These are phyloP conservation scores for Saccopteryx leptura DNA, from an alignment of 2,113 vertebrate species.

Conservation along the genomic window DNA sequence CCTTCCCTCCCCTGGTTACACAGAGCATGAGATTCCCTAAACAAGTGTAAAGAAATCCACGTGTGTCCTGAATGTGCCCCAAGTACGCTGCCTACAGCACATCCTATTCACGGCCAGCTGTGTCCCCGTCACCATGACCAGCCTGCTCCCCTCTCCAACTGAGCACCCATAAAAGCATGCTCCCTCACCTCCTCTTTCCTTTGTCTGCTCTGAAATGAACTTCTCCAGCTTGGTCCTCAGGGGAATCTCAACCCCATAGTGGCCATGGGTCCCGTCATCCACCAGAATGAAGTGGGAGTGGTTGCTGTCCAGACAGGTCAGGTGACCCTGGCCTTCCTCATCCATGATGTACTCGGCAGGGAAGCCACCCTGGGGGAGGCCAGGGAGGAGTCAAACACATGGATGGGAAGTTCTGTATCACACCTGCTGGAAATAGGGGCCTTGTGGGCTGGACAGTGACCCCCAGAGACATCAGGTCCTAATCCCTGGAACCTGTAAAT, in stretches of 20 bases:
- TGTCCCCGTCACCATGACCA: accelerated
- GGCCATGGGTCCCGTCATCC: constrained; percentile 95
- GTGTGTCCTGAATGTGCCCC: accelerated
- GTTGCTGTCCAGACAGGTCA: constrained; percentile 96
- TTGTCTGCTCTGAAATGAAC: constrained; percentile 93
- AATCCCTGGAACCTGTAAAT: accelerated
- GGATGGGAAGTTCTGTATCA: accelerated
- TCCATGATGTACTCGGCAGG: constrained; percentile 93
- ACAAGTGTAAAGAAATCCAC: accelerated
- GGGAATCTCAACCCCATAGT: constrained; percentile 92
- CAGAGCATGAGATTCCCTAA: accelerated
- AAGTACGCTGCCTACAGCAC: accelerated
- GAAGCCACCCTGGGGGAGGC: constrained; percentile 91
- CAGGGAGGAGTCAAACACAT: neutral
- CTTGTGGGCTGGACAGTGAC: accelerated
- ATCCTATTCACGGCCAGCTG: accelerated
- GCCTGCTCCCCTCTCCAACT: accelerated
- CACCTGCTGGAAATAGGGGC: accelerated
- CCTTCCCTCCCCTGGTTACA: neutral
- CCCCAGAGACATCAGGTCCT: neutral
- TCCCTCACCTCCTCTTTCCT: constrained; percentile 88
- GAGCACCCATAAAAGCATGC: accelerated
- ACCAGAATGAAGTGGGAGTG: constrained; percentile 98
- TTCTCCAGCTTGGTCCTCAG: constrained; percentile 94
- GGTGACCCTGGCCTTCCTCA: constrained; percentile 91